Base-by-base conservation (phyloP, 2,888 invertebrate species). In the Miltochrista miniata region DNA sequence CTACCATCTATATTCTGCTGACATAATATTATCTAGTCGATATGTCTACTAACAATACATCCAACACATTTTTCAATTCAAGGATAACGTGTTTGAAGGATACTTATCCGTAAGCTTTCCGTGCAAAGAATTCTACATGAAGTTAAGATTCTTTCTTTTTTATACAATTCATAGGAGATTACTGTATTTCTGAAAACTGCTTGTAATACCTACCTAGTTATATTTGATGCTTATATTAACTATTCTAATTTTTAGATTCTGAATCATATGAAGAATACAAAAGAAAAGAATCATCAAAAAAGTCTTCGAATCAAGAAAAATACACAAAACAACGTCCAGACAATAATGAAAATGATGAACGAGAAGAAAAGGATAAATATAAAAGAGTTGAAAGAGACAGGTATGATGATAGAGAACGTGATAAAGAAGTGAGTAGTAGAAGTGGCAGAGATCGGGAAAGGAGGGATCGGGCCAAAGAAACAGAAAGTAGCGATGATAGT, bases 211-310 rank as follows among this genome's bases (percentile, higher is more conserved):
- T n/a, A n/a, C n/a, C n/a, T n/a, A n/a, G n/a, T n/a, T n/a, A n/a
- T n/a, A n/a, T n/a, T n/a, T n/a, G n/a, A n/a, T n/a, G n/a, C n/a
- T n/a, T n/a, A n/a, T n/a, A n/a, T n/a, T n/a, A n/a, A n/a, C n/a
- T 24, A 24, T 24, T 24, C 18, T 24, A 24, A 24, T 24, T 79
- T 64, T 14, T 75, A 96, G 96, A 96, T 87, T 92, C 94, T 2
- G 93, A 92, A 31, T 94, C 95, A 61, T 96, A 93, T 75, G 94
- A 96, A 64, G 93, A 95, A 66, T 96, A 95, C 71, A 95, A 94
- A 68, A 92, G 79, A 61, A 91, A 82, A 42, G 89, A 93, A 68
- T 72, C 55, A 5, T 45, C 62, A 10, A 72, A 85, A 64, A 67
- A 85, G 71, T 52, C 84, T 67, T 59, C 79, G 64, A 84, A 66